phyloP scores from a whole-genome alignment of 2,888 invertebrate species.

The Cylindroiulus punctatus region DNA sequence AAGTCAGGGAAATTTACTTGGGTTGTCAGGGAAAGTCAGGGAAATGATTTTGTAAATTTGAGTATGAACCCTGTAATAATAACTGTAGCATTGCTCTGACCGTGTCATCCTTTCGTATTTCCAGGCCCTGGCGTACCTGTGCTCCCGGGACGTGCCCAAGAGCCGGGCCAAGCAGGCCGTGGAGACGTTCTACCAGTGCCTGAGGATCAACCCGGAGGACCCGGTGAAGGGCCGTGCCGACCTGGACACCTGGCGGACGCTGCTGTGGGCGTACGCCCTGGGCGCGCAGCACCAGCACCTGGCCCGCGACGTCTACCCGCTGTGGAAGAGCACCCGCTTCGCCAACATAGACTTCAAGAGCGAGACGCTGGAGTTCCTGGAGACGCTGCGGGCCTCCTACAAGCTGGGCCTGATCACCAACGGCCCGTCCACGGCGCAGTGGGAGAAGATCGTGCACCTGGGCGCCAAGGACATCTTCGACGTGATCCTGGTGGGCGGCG shows the following conservation, averaged over 20 bases:
- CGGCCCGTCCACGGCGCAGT: slow-evolving; percentile 85
- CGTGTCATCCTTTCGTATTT: slow-evolving; percentile 53
- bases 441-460: slow-evolving; percentile 79
- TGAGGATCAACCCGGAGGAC: slow-evolving; percentile 84
- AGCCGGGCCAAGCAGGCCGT: slow-evolving; percentile 75
- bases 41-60: no score
- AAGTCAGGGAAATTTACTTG: no score
- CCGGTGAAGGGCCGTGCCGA: slow-evolving; percentile 70
- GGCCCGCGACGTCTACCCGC: slow-evolving; percentile 77
- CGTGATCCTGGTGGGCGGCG: slow-evolving; percentile 75
- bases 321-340: slow-evolving; percentile 84
- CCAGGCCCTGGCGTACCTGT: slow-evolving; percentile 59
- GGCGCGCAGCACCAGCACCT: slow-evolving; percentile 78
- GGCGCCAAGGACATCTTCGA: slow-evolving; percentile 60
- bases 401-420: slow-evolving; percentile 84
- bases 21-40: no score
- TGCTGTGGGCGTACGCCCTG: slow-evolving; percentile 81
- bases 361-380: slow-evolving; percentile 77
- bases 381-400: slow-evolving; percentile 74
- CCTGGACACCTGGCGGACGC: slow-evolving; percentile 80
- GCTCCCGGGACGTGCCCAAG: slow-evolving; percentile 67
- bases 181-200: slow-evolving; percentile 76
- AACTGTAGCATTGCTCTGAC: slow-evolving; percentile 14
- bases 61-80: no score
- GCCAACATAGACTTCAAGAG: slow-evolving; percentile 76